phyloP scores from a whole-genome alignment of 2,113 vertebrate genomes.

The Tragelaphus imberbis region DNA sequence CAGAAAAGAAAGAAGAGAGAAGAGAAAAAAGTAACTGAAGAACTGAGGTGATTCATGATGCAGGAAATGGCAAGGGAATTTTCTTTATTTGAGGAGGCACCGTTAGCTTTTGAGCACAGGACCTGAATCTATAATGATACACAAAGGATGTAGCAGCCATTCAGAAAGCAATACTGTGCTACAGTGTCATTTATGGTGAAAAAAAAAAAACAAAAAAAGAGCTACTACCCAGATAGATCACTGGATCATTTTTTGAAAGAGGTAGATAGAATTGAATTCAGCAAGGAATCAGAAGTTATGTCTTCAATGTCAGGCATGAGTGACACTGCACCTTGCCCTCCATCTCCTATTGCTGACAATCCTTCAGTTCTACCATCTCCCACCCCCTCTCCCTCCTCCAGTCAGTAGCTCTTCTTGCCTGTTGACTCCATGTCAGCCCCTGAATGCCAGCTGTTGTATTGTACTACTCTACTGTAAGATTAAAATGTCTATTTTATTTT shows the following conservation, averaged over 20 bases:
- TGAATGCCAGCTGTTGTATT: background rate
- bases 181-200: accelerated
- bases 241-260: background rate
- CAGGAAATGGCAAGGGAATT: background rate
- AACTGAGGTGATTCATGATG: background rate
- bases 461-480: background rate
- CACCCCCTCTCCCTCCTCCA: background rate
- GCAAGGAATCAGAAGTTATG: background rate
- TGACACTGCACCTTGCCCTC: background rate
- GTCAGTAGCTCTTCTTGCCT: background rate
- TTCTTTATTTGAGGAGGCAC: background rate
- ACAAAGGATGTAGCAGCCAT: background rate
- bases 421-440: background rate
- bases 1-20: background rate
- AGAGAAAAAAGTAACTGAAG: background rate
- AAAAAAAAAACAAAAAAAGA: background rate
- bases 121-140: background rate
- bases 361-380: background rate
- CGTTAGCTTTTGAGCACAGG: background rate
- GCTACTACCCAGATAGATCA: background rate
- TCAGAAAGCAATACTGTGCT: background rate
- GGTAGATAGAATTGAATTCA: background rate
- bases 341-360: background rate
- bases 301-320: background rate
- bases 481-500: background rate